Conservation (phyloP, 1,140 invertebrate genomes). For the Dendroctonus ponderosae region DNA sequence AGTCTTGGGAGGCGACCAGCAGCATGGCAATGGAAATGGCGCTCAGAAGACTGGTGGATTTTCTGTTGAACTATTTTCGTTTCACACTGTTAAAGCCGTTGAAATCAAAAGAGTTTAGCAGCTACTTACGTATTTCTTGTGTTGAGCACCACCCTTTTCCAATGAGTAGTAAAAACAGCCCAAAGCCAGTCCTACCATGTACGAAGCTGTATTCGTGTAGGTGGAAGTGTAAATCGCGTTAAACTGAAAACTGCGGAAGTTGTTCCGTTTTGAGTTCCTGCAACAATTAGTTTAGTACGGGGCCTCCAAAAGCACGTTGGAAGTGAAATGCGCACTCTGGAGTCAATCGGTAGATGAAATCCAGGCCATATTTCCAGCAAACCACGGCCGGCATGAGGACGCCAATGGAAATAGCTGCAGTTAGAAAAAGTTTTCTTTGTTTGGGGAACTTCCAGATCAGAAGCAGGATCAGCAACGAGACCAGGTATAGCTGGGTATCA, state of each 20-base stretch:
- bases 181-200: constrained; percentile 36
- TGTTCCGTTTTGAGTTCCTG: constrained; percentile 36
- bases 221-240: constrained; percentile 34
- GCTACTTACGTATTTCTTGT: constrained; percentile 25
- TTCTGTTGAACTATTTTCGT: too few relatives aligned
- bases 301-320: neutral
- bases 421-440: constrained; percentile 12
- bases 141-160: constrained; percentile 12
- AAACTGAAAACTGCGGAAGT: constrained; percentile 34
- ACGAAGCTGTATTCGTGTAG: constrained; percentile 36
- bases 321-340: constrained; percentile 36
- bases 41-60: too few relatives aligned
- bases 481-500: constrained; percentile 39
- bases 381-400: constrained; percentile 29
- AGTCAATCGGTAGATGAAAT: constrained; percentile 33
- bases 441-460: constrained; percentile 32
- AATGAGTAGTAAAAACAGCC: constrained; percentile 33
- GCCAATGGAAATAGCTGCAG: constrained; percentile 20
- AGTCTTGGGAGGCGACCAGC: constrained; percentile 14
- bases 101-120: too few relatives aligned
- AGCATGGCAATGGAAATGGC: constrained; percentile 5
- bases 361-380: constrained; percentile 30
- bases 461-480: constrained; percentile 33
- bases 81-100: too few relatives aligned
- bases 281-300: neutral